phyloP scores from a whole-genome alignment of 2,113 vertebrate genomes.

The Aspidoscelis tigris region DNA sequence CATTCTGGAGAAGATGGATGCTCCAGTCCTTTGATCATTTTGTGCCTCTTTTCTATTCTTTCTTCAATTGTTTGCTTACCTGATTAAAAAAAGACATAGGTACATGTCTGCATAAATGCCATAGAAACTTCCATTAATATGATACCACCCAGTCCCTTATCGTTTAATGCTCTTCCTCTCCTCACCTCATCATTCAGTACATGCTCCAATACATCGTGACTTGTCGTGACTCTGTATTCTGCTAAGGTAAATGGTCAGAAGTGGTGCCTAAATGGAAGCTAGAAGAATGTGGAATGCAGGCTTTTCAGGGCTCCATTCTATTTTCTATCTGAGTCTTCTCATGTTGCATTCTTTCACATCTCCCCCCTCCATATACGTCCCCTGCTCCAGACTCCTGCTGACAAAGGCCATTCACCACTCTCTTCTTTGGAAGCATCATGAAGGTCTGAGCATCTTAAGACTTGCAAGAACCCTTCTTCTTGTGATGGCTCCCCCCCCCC shows the following conservation, averaged over 20 bases:
- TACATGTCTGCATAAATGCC: not conserved
- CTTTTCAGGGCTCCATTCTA: constrained; percentile 22
- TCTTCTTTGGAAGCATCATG: not conserved
- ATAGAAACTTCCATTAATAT: not conserved
- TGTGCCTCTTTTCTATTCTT: too few relatives aligned
- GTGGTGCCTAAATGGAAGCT: constrained; percentile 36
- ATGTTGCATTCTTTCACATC: constrained; percentile 39
- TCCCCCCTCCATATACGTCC: not conserved
- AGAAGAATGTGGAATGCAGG: constrained; percentile 59
- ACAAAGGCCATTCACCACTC: not conserved
- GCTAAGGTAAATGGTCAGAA: constrained; percentile 60
- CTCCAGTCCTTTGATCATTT: not conserved
- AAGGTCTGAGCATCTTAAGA: not conserved
- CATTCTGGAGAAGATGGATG: not conserved
- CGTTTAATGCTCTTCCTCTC: not conserved
- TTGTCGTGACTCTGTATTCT: constrained; percentile 32
- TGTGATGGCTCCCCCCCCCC: not conserved
- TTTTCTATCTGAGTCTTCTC: constrained; percentile 56
- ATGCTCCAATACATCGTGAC: not conserved
- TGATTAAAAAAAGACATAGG: too few relatives aligned
- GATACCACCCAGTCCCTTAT: not conserved
- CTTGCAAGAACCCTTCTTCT: not conserved
- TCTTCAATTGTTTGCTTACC: not conserved
- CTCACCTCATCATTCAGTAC: not conserved
- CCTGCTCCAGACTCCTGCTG: not conserved